Percentiles rank a stretch among this genome's conserved stretches.
These are phyloP conservation scores for Euglossa dilemma DNA, from an alignment of 1,140 invertebrate species.

Conservation along the genomic window DNA sequence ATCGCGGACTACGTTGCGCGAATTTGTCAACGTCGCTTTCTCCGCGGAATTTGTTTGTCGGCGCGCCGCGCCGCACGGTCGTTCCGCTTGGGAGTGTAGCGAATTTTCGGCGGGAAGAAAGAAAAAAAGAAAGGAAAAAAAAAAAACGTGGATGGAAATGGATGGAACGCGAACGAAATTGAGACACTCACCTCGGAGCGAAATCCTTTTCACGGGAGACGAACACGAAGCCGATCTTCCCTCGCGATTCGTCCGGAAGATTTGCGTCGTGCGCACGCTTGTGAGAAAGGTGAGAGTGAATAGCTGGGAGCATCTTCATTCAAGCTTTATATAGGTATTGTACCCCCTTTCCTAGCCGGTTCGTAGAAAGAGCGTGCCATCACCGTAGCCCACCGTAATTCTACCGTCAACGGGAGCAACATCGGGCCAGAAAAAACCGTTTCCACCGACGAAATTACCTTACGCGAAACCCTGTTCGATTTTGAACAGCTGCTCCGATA, in stretches of 20 bases:
- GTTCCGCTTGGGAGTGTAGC: too few species aligned
- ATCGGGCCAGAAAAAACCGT: conserved; percentile 16
- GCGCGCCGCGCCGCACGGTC: neutral
- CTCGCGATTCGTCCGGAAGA: conserved; percentile 64
- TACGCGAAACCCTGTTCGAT: neutral
- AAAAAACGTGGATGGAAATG: neutral
- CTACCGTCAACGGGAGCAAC: conserved; percentile 62
- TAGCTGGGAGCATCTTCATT: conserved; percentile 83
- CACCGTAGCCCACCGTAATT: conserved; percentile 71
- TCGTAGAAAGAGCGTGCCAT: conserved; percentile 78
- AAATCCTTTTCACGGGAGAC: conserved; percentile 57
- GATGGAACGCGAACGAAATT: neutral
- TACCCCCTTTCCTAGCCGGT: conserved; percentile 78
- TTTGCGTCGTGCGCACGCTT: conserved; percentile 68
- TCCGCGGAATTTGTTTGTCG: neutral
- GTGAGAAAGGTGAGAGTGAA: conserved; percentile 81
- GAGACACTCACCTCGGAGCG: conserved; percentile 54
- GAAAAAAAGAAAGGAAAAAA: neutral
- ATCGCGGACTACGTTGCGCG: too few species aligned
- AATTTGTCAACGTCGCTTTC: conserved; percentile 12
- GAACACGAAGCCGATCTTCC: conserved; percentile 61
- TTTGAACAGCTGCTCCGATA: neutral
- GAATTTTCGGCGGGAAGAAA: neutral
- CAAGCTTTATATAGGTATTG: conserved; percentile 83
- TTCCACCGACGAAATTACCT: conserved; percentile 48